Base-by-base conservation (phyloP, 2,113 vertebrate species). In the Mirounga angustirostris region DNA sequence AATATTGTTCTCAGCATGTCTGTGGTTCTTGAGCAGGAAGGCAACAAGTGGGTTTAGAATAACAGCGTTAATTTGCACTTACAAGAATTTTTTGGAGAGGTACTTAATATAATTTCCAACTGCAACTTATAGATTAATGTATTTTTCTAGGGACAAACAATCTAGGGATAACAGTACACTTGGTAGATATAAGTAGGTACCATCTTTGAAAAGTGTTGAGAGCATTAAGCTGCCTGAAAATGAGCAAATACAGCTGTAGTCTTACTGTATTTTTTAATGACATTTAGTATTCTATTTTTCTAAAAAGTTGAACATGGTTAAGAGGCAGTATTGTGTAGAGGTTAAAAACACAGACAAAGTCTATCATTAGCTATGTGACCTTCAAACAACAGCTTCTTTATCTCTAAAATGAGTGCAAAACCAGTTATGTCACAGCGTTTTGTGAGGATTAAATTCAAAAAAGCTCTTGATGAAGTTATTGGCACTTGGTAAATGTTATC, bases 61-160 rank as follows among this genome's bases (percentile, higher is more conserved):
- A 61, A 79, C n/a, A 50, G 21, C 93, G 15, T 78, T 83, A 22
- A 95, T 63, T 78, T 84, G 50, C 69, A 78, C 46, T 63, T 69
- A 30, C 0, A 67, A 18, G 30, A 85, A 54, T 79, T 73, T 82
- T 50, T 50, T 43, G 3, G 21, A 94, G 89, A 94, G 12, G 0
- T 52, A 80, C 12, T 61, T 93, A 82, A 46, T 71, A 69, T 46
- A 91, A 93, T 89, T 79, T 89, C 33, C n/a, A 82, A 91, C 73
- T 82, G 33, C 28, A 86, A 40, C 13, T 18, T 43, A 59, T 33
- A 65, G 74, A 92, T 28, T 50, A 67, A 74, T 58, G 5, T 65
- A 22, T 81, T 93, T 93, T 97, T 69, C 36, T 82, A 52, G 26
- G n/a, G 58, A 9, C 33, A 89, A 84, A 58, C 43, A 40, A 19